Evolutionary conservation across 2,888 invertebrate species (phyloP), one percentile per base, ranked within the genome.

Genomic region (Eupsilia transversa): DNA sequence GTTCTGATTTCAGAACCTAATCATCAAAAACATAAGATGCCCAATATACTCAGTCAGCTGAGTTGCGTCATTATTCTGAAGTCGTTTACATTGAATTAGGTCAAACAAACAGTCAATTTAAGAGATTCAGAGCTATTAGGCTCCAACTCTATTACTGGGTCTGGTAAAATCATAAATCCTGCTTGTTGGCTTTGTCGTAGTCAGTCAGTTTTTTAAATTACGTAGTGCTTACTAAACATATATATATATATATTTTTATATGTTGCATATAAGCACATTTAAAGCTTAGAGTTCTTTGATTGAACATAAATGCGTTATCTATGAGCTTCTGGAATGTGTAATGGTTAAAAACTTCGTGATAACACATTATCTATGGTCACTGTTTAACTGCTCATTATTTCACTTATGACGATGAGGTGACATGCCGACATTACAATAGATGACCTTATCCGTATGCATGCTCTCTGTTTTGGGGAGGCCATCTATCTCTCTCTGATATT

Each of bases 361-460:
- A 83, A 82, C 71, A 12, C 52, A 46, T 30, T 82, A 85, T 83
- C 82, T 86, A 41, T 69, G 65, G 72, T 56, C 66, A 72, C 73
- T 68, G 52, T 69, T 27, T n/a, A 64, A 57, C 77, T 46, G 38
- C 56, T 63, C 23, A 30, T 54, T 54, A 54, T 17, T 7, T 43
- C 43, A 27, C 59, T 35, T 56, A 20, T 20, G 63, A 65, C 20
- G 35, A n/a, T n/a, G n/a, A n/a, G n/a, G n/a, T n/a, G n/a, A n/a
- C n/a, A n/a, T n/a, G n/a, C n/a, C n/a, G n/a, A 23, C 10, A 41
- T 41, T 54, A 56, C 10, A 20, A 60, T 30, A 33, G 33, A 33
- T 74, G 52, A 64, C 43, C 17, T 79, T 43, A 54, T 54, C n/a
- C 9, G 14, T 38, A 79, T 43, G 10, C 9, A 43, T 52, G 20